These are phyloP conservation scores for Anthoscopus minutus DNA, from an alignment of 2,113 vertebrate species.

Conservation along the genomic window DNA sequence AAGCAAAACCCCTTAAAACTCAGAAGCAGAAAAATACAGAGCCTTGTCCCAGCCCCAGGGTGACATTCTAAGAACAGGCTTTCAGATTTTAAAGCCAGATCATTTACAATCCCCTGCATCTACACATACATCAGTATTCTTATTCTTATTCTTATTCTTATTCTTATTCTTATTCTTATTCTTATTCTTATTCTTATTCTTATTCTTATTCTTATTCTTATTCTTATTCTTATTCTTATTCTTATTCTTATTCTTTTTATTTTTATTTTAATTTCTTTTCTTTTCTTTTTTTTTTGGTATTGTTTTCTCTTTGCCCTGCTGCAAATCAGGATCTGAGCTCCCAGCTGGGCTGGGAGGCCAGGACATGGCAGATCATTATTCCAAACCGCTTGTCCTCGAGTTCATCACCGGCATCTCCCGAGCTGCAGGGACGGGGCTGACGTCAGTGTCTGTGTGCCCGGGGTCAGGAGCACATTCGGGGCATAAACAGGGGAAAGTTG, in stretches of 20 bases:
- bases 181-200: too few relatives aligned
- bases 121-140: accelerated
- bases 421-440: neutral
- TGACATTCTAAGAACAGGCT: neutral
- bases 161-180: too few relatives aligned
- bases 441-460: neutral
- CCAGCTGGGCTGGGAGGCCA: neutral
- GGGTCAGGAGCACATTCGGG: neutral
- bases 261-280: too few relatives aligned
- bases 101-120: neutral
- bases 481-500: accelerated
- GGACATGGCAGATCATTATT: neutral
- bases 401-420: neutral
- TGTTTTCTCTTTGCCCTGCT: neutral
- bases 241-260: too few relatives aligned
- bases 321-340: accelerated
- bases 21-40: neutral
- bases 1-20: neutral
- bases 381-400: neutral
- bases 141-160: too few relatives aligned
- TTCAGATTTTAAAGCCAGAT: neutral
- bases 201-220: too few relatives aligned
- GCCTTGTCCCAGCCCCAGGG: neutral
- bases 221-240: too few relatives aligned
- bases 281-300: neutral